Evolutionary conservation across 2,113 vertebrate genomes (phyloP), one percentile per base, ranked within the genome.

Genomic region (Onychostruthus taczanowskii): DNA sequence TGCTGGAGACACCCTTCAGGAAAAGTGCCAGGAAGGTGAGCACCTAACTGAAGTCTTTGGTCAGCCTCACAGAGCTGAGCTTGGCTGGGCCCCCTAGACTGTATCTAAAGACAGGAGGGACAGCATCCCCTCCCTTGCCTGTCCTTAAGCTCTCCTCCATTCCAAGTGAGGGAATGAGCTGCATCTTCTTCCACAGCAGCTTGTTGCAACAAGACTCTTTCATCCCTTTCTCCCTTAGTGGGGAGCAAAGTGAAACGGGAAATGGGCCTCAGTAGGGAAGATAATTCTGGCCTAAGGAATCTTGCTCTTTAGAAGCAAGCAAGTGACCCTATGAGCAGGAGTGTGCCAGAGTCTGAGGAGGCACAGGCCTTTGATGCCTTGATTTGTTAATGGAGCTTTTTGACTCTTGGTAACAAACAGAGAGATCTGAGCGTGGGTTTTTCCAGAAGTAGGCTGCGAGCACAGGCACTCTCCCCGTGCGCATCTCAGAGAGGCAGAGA

Each of bases 351-450:
- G 92, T 84, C 91, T 39, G 72, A 89, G 95, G 91, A 95, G 86
- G 67, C 68, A 6, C 12, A 4, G 19, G 49, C 50, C 97, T 98
- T 97, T 97, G 97, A 98, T 98, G 96, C 96, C 84, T 85, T 23
- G 26, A 91, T 95, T 97, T 95, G 96, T 96, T 96, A 96, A 94
- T 72, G 94, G 92, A 94, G 77, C 50, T 96, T 96, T 94, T 85
- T 87, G 95, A 76, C 96, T 96, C 94, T 91, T 75, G 86, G 92
- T 88, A 66, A 95, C 92, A 91, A 88, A 84, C 94, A 96, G 94
- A 87, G 94, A 94, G 95, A 96, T 96, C 88, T 85, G 84, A 98
- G 78, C 18, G 1, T 3, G 43, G 68, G 24, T 16, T 79, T 94
- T 62, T 97, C 94, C 95, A 95, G 92, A 90, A 96, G 95, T 4